Percentiles rank a stretch among this genome's conserved stretches.
phyloP scores from a whole-genome alignment of 2,113 vertebrate species.

The Melanerpes formicivorus region DNA sequence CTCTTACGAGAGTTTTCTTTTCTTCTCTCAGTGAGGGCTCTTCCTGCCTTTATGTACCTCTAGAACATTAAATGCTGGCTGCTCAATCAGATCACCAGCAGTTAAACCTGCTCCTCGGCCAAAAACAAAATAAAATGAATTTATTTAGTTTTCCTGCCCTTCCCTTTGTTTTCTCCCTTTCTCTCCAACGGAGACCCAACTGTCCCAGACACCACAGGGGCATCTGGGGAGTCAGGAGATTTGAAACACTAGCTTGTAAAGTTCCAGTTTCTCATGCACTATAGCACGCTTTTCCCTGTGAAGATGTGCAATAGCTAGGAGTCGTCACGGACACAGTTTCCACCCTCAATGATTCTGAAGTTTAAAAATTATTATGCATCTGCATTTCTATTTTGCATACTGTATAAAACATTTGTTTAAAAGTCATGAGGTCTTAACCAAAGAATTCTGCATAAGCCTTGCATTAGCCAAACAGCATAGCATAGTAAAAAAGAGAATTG shows the following conservation, averaged over 20 bases:
- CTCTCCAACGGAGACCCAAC: background rate
- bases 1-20: conserved; percentile 14
- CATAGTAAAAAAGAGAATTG: background rate
- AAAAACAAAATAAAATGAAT: background rate
- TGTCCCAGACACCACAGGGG: background rate
- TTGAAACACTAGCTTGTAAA: background rate
- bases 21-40: background rate
- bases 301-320: background rate
- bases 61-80: background rate
- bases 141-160: background rate
- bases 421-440: background rate
- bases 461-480: background rate
- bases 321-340: background rate
- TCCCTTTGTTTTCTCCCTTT: conserved; percentile 1
- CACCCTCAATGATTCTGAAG: background rate
- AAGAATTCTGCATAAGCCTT: background rate
- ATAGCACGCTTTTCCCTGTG: background rate
- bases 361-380: background rate
- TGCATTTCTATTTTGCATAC: background rate
- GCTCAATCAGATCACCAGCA: background rate
- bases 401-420: background rate
- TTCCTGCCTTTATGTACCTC: conserved; percentile 51
- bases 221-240: background rate
- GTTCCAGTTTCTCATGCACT: background rate
- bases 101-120: background rate